Conservation (phyloP, 2,888 invertebrate species). For the Boloria euphrosyne region DNA sequence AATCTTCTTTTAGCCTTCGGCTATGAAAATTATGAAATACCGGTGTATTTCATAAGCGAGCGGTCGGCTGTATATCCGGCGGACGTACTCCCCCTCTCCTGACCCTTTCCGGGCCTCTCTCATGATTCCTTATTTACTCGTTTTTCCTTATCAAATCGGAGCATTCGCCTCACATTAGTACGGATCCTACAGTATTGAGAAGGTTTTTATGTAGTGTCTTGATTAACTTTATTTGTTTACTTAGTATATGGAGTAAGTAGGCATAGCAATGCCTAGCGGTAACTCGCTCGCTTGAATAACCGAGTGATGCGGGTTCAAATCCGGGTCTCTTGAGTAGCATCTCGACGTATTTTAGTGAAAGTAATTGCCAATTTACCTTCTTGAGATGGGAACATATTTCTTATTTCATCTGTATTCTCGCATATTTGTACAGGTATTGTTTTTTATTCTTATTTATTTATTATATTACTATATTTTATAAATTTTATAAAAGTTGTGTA, state of each 20-base stretch:
- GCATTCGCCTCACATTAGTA: conserved; percentile 75
- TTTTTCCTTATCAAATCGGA: conserved; percentile 77
- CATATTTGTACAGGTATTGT: too few relatives aligned
- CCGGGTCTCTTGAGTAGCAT: too few relatives aligned
- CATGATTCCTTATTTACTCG: conserved; percentile 75
- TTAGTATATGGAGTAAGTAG: conserved; percentile 36
- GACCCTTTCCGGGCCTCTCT: conserved; percentile 62
- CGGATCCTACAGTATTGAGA: conserved; percentile 67
- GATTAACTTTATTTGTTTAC: conserved; percentile 54
- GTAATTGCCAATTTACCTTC: too few relatives aligned
- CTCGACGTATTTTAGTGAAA: too few relatives aligned
- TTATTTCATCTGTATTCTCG: too few relatives aligned
- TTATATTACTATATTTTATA: too few relatives aligned
- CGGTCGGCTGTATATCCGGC: conserved; percentile 61
- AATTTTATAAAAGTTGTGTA: too few relatives aligned
- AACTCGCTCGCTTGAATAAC: too few relatives aligned
- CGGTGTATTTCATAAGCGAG: conserved; percentile 45
- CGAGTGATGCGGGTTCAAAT: too few relatives aligned
- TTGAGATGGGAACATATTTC: too few relatives aligned
- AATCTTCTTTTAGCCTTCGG: conserved; percentile 51
- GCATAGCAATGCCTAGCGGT: too few relatives aligned
- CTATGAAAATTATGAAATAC: conserved; percentile 49
- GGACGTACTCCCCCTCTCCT: conserved; percentile 52
- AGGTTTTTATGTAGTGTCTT: conserved; percentile 47
- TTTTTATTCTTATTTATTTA: too few relatives aligned